phyloP scores from a whole-genome alignment of 35 echinoderm and acorn worm genomes.

The Diadema setosum region DNA sequence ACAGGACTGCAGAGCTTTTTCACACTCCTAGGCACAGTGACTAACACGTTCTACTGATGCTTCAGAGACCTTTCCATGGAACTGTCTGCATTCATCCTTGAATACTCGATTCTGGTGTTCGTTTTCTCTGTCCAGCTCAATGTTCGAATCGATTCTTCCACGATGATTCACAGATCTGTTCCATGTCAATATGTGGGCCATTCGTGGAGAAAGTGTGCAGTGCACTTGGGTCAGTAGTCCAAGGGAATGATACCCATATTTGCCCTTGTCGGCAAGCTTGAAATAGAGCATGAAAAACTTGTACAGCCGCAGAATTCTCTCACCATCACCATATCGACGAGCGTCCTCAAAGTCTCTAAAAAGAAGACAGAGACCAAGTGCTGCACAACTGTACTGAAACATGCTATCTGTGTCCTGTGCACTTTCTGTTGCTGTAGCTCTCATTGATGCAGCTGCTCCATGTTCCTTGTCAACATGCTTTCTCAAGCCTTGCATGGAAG shows the following conservation, averaged over 20 bases:
- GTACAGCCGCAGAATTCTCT: constrained; percentile 3
- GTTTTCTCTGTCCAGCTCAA: background rate
- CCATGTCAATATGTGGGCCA: constrained; percentile 5
- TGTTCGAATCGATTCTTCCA: constrained; percentile 23
- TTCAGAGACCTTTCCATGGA: constrained; percentile 14
- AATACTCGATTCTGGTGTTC: constrained; percentile 40
- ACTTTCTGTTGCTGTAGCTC: background rate
- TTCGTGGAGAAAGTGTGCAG: background rate
- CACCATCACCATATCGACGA: constrained; percentile 34
- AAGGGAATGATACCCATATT: constrained; percentile 34
- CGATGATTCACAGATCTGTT: constrained; percentile 44
- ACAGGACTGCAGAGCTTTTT: background rate
- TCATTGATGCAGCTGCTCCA: background rate
- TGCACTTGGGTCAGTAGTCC: constrained; percentile 26
- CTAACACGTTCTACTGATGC: constrained; percentile 20
- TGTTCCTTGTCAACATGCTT: background rate
- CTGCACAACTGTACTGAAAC: constrained; percentile 34
- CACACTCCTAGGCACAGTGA: constrained; percentile 16
- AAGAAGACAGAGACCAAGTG: constrained; percentile 15
- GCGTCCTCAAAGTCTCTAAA: constrained; percentile 37
- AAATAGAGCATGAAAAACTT: constrained; percentile 54
- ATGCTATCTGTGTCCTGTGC: background rate
- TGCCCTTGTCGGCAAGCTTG: constrained; percentile 21
- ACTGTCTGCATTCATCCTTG: constrained; percentile 14
- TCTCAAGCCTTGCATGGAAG: background rate